phyloP scores from a whole-genome alignment of 1,140 invertebrate genomes.

The Lordiphosa stackelbergi region DNA sequence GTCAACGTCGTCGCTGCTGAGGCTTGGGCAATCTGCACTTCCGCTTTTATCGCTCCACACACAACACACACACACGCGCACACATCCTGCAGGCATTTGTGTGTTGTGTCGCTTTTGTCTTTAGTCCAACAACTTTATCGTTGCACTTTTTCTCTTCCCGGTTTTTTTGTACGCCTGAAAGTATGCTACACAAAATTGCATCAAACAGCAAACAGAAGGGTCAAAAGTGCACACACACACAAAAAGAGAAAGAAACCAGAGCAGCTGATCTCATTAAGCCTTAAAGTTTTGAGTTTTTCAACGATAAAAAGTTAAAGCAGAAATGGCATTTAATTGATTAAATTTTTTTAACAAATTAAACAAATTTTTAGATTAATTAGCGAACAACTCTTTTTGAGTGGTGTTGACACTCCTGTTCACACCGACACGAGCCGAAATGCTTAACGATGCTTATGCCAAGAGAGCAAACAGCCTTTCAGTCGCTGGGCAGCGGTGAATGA shows the following conservation, averaged over 20 bases:
- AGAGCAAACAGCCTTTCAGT: too few relatives aligned
- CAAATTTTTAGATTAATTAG: too few relatives aligned
- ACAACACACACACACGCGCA: neutral
- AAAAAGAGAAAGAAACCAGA: neutral
- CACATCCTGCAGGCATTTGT: conserved; percentile 43
- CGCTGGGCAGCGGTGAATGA: too few relatives aligned
- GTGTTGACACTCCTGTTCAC: too few relatives aligned
- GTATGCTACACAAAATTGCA: conserved; percentile 45
- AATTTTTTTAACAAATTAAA: too few relatives aligned
- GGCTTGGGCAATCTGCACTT: conserved; percentile 61
- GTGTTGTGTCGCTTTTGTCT: conserved; percentile 54
- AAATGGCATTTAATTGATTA: too few relatives aligned
- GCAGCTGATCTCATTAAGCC: conserved; percentile 11
- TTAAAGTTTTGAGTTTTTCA: neutral
- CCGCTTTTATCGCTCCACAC: conserved; percentile 53
- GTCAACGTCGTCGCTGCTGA: conserved; percentile 20
- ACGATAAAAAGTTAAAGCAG: too few relatives aligned
- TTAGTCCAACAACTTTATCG: conserved; percentile 57
- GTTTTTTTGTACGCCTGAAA: conserved; percentile 28
- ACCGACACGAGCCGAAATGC: too few relatives aligned
- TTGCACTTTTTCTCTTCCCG: conserved; percentile 36
- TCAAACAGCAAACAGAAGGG: conserved; percentile 22
- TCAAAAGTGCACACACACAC: neutral
- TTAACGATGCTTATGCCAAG: too few relatives aligned
- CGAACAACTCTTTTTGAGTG: too few relatives aligned